Conservation (phyloP, 2,797 vertebrate genomes). For the Synanceia verrucosa region DNA sequence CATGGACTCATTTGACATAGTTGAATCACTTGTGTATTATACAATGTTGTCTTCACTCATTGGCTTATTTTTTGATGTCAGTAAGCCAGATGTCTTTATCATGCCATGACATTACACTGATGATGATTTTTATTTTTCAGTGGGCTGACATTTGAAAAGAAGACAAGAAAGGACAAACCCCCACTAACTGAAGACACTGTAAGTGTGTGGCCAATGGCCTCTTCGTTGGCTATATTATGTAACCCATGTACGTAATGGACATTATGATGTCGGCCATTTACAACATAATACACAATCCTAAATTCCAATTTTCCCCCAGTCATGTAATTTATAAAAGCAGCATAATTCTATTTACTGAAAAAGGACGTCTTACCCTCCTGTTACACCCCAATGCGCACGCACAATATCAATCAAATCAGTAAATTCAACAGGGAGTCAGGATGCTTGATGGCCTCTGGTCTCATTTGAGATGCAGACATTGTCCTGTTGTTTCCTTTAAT, state of each 20-base stretch:
- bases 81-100: not conserved
- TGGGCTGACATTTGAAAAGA: constrained; percentile 40
- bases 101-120: constrained; percentile 17
- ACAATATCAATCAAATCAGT: constrained; percentile 70
- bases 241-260: not conserved
- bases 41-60: not conserved
- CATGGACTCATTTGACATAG: constrained; percentile 26
- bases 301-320: constrained; percentile 35
- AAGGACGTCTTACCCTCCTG: constrained; percentile 31
- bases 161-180: constrained; percentile 22
- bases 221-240: constrained; percentile 1
- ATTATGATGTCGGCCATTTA: constrained; percentile 14
- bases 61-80: not conserved
- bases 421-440: constrained; percentile 61
- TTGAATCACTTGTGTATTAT: not conserved
- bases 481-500: constrained; percentile 82
- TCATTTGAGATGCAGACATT: constrained; percentile 78
- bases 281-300: constrained; percentile 2
- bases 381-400: constrained; percentile 33
- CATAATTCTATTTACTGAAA: constrained; percentile 53
- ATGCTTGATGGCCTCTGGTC: constrained; percentile 67
- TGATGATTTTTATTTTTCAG: constrained; percentile 62
- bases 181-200: constrained; percentile 47
- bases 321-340: constrained; percentile 35
- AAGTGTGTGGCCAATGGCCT: constrained; percentile 41